phyloP scores from a whole-genome alignment of 2,888 invertebrate genomes.

The Mamestra brassicae region DNA sequence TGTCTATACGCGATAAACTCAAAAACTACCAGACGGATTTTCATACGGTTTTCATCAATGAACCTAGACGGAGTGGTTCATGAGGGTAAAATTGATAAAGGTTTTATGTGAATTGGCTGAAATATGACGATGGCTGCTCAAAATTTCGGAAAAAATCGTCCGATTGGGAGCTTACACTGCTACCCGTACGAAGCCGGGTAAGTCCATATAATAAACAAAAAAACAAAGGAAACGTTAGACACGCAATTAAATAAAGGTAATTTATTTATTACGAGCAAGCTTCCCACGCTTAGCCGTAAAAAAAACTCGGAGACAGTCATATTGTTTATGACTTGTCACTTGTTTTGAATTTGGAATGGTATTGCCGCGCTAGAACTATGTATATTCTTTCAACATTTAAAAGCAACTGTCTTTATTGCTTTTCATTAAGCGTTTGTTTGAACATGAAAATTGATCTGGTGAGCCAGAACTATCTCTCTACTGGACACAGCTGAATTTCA shows the following conservation, averaged over 20 bases:
- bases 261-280: constrained; percentile 23
- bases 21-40: too few species aligned
- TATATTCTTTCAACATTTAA: background rate
- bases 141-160: too few species aligned
- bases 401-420: background rate
- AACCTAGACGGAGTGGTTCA: too few species aligned
- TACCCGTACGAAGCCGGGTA: background rate
- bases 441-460: too few species aligned
- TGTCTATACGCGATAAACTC: too few species aligned
- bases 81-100: too few species aligned
- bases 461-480: too few species aligned
- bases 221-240: background rate
- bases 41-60: too few species aligned
- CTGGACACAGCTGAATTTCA: too few species aligned
- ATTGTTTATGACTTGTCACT: constrained; percentile 47
- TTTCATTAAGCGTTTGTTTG: background rate
- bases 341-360: constrained; percentile 33
- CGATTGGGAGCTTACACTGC: background rate
- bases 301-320: constrained; percentile 36
- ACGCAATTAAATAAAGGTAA: constrained; percentile 10
- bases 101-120: too few species aligned
- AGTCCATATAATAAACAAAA: background rate
- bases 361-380: background rate
- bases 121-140: too few species aligned
- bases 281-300: constrained; percentile 40